Percentiles rank a stretch among this genome's conserved stretches.
Conservation (phyloP, 2,113 vertebrate species). For the Chaenogobius annularis region DNA sequence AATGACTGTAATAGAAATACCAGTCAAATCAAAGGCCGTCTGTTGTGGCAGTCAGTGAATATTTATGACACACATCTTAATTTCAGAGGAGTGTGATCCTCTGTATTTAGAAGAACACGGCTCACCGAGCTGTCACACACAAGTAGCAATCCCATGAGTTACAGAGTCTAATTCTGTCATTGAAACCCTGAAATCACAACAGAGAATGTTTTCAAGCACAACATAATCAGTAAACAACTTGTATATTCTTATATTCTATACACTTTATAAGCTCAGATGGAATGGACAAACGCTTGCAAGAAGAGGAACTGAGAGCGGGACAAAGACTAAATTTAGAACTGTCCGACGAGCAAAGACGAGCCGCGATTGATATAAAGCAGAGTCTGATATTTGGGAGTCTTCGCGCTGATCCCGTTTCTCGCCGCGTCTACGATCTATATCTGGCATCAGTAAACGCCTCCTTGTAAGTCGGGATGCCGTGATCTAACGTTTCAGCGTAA, state of each 20-base stretch:
- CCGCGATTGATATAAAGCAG: too few species aligned
- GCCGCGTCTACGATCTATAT: too few species aligned
- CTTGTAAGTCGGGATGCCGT: too few species aligned
- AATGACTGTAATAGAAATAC: background rate
- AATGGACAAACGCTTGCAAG: background rate
- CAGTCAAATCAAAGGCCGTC: constrained; percentile 2
- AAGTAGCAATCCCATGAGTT: constrained; percentile 34
- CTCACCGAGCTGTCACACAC: constrained; percentile 39
- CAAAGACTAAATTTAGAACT: too few species aligned
- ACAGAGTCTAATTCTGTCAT: constrained; percentile 43
- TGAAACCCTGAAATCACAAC: constrained; percentile 7
- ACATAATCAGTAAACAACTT: background rate
- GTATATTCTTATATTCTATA: too few species aligned
- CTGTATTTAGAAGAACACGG: constrained; percentile 30
- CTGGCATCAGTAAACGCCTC: too few species aligned
- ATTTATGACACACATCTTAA: constrained; percentile 29
- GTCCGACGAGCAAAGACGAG: too few species aligned
- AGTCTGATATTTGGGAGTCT: too few species aligned
- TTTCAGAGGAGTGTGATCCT: constrained; percentile 18
- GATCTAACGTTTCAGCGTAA: too few species aligned
- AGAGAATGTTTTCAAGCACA: background rate
- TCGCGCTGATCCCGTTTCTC: too few species aligned
- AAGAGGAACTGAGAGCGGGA: background rate
- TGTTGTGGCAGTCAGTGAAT: constrained; percentile 11
- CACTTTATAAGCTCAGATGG: too few species aligned